phyloP scores from a whole-genome alignment of 2,888 invertebrate genomes.

The Magallana nippona region DNA sequence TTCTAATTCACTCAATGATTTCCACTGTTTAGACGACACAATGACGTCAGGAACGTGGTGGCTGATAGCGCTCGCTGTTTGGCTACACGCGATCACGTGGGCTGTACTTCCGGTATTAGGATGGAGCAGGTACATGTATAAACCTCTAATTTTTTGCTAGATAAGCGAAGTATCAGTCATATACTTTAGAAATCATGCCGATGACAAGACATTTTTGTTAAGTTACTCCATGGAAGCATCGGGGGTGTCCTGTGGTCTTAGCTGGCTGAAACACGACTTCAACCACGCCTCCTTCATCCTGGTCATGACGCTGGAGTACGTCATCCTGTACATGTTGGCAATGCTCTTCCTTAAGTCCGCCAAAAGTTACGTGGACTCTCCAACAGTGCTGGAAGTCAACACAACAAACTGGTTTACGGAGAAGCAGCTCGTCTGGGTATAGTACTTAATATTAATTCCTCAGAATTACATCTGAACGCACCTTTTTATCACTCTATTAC shows the following conservation, averaged over 20 bases:
- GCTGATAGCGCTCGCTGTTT: constrained; percentile 53
- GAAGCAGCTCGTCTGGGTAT: constrained; percentile 60
- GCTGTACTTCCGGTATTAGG: constrained; percentile 63
- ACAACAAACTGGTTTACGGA: constrained; percentile 58
- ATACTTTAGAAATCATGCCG: no score
- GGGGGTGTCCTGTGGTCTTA: constrained; percentile 59
- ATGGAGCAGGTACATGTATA: constrained; percentile 61
- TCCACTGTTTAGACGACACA: constrained; percentile 52
- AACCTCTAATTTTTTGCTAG: not conserved
- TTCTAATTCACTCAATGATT: not conserved
- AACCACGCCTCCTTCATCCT: constrained; percentile 54
- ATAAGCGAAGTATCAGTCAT: not conserved
- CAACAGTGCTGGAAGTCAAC: constrained; percentile 29
- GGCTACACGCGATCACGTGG: constrained; percentile 58
- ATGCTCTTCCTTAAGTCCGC: constrained; percentile 49
- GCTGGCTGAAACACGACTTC: constrained; percentile 53
- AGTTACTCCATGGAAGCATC: constrained; percentile 59
- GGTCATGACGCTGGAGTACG: constrained; percentile 43
- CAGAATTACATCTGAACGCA: not conserved
- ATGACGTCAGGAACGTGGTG: constrained; percentile 46
- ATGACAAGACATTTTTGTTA: not conserved
- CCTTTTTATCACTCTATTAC: not conserved
- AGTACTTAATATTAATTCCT: not conserved
- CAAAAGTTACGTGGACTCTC: not conserved
- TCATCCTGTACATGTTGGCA: constrained; percentile 46